Percentiles rank a stretch among this genome's conserved stretches.
Conservation (phyloP, 2,797 vertebrate species). For the Serranus cabrilla region DNA sequence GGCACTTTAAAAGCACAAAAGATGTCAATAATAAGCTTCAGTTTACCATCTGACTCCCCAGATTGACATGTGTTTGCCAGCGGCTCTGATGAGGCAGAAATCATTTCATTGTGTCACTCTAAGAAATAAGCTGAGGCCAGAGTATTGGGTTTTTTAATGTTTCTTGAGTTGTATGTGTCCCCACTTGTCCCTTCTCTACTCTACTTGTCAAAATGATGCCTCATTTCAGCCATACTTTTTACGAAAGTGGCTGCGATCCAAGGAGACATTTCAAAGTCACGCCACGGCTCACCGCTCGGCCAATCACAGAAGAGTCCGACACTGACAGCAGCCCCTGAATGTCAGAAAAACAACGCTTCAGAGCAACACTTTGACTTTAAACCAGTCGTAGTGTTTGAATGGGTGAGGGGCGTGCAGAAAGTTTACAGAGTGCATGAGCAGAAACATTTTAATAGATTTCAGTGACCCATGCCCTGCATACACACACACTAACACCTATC, state of each 20-base stretch:
- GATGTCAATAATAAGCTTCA: background rate
- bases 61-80: background rate
- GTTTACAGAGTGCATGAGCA: slow-evolving; percentile 22
- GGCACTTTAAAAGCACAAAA: slow-evolving; percentile 2
- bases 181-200: background rate
- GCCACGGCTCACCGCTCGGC: background rate
- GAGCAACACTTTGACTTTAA: background rate
- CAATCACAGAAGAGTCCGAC: slow-evolving; percentile 8
- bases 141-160: slow-evolving; percentile 1
- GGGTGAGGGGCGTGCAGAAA: background rate
- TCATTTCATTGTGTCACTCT: background rate
- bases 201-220: background rate
- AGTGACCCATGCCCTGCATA: slow-evolving; percentile 25
- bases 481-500: slow-evolving; percentile 5
- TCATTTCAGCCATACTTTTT: background rate
- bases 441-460: background rate
- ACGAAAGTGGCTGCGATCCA: background rate
- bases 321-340: slow-evolving; percentile 3
- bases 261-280: slow-evolving; percentile 2
- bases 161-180: background rate
- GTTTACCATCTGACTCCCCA: slow-evolving; percentile 10
- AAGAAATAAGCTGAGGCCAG: background rate
- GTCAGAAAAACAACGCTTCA: slow-evolving; percentile 3
- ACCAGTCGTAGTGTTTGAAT: background rate
- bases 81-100: background rate